Base-by-base conservation (phyloP, 2,113 vertebrate species). In the Cololabis saira region DNA sequence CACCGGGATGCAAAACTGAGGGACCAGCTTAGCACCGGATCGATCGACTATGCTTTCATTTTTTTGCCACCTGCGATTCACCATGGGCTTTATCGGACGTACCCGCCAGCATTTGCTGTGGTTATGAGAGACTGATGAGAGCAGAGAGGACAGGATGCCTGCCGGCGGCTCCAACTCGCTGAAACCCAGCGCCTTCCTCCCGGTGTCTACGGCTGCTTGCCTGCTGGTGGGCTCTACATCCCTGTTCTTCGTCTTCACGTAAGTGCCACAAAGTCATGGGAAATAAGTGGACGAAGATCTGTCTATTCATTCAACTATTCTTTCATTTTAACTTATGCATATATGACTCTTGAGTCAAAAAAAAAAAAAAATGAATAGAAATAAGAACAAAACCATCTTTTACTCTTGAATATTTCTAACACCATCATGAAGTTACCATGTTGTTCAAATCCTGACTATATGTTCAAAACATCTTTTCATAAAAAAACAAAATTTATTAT, bases 161-260 rank as follows among this genome's bases (percentile, higher is more conserved):
- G 91, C 88, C 92, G 94, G 94, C 93, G 94, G 95, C 93, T 91
- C 93, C 76, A 95, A 94, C 88, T 92, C 94, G 82, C 95, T 95
- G 92, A 97, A 94, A 88, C 94, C 95, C 74, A 93, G 95, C 71
- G 95, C 96, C 83, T 98, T 96, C 92, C 93, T 98, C 90, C 97
- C 96, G 21, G 97, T 98, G 86, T 95, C 96, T 81, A 95, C 96
- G 43, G 96, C 95, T 62, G 96, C 94, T 24, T 93, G 93, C 88
- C 94, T 98, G 53, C 87, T 98, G 82, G 92, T 98, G 83, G 94
- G 95, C 54, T 95, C 96, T 61, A 96, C 94, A 86, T 97, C 96
- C 85, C 93, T 97, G 59, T 98, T 98, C 94, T 96, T 98, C 93
- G 96, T 96, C 85, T 98, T 98, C 91, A 98, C 96, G 97, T 98